Conservation (phyloP, 1,140 invertebrate genomes). For the Sipha flava region DNA sequence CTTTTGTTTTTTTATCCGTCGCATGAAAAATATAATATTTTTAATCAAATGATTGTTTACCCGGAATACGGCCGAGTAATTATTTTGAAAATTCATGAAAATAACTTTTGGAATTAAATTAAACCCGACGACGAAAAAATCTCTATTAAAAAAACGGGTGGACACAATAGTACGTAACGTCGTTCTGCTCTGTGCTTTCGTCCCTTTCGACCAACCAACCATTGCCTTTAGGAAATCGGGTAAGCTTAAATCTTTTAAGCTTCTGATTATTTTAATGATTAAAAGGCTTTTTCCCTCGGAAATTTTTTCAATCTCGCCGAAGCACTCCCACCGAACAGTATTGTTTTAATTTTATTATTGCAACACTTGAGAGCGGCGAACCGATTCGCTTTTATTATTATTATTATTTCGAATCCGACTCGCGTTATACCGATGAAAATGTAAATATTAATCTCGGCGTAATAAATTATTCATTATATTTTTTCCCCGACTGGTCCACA, state of each 20-base stretch:
- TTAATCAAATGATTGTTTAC: neutral
- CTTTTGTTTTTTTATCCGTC: neutral
- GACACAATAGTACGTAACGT: neutral
- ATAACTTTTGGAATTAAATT: too few relatives aligned
- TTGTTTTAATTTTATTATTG: conserved; percentile 20
- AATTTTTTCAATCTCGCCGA: neutral
- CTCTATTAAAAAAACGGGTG: too few relatives aligned
- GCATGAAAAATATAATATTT: neutral
- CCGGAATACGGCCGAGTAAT: neutral
- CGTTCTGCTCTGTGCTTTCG: too few relatives aligned
- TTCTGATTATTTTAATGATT: conserved; percentile 20
- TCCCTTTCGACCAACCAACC: neutral
- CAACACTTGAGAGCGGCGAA: neutral
- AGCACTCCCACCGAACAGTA: neutral
- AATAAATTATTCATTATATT: conserved; percentile 29
- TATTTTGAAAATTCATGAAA: neutral
- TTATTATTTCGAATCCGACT: neutral
- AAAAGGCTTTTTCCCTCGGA: neutral
- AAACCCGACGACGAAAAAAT: neutral
- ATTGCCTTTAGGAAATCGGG: neutral
- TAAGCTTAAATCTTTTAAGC: conserved; percentile 22
- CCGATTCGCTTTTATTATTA: neutral
- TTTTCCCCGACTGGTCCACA: neutral
- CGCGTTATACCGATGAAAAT: neutral
- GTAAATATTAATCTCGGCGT: conserved; percentile 22